These are phyloP conservation scores for Bos indicus DNA, from an alignment of 2,113 vertebrate species.

Conservation along the genomic window DNA sequence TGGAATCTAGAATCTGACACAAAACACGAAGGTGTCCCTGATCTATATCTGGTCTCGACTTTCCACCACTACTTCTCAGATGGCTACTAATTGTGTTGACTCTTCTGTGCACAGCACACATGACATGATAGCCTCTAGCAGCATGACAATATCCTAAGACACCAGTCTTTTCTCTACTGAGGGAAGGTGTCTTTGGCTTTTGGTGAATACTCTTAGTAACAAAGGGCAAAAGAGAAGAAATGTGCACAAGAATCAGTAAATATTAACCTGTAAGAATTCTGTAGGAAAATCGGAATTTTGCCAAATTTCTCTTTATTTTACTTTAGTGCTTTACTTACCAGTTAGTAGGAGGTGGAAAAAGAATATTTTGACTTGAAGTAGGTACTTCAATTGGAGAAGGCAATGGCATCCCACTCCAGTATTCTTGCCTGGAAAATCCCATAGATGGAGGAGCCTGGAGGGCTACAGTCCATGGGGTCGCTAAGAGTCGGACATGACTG, in stretches of 20 bases:
- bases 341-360: slow-evolving; percentile 20
- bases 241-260: neutral
- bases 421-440: too few relatives aligned
- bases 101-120: neutral
- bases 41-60: neutral
- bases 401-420: too few relatives aligned
- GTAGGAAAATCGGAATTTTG: slow-evolving; percentile 22
- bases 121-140: too few relatives aligned
- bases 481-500: too few relatives aligned
- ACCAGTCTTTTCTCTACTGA: neutral
- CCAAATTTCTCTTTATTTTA: slow-evolving; percentile 55
- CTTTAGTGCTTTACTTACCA: slow-evolving; percentile 8
- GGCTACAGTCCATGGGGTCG: too few relatives aligned
- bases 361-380: slow-evolving; percentile 66
- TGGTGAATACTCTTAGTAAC: neutral
- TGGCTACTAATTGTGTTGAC: neutral
- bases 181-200: neutral
- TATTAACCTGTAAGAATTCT: slow-evolving; percentile 5
- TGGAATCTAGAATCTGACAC: neutral
- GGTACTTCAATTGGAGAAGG: slow-evolving; percentile 42
- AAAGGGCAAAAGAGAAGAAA: neutral
- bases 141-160: neutral
- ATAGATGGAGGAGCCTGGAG: too few relatives aligned
- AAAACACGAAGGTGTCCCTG: neutral
- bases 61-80: neutral